Base-by-base conservation (phyloP, 2,113 vertebrate species). In the Hirundichthys speculiger region DNA sequence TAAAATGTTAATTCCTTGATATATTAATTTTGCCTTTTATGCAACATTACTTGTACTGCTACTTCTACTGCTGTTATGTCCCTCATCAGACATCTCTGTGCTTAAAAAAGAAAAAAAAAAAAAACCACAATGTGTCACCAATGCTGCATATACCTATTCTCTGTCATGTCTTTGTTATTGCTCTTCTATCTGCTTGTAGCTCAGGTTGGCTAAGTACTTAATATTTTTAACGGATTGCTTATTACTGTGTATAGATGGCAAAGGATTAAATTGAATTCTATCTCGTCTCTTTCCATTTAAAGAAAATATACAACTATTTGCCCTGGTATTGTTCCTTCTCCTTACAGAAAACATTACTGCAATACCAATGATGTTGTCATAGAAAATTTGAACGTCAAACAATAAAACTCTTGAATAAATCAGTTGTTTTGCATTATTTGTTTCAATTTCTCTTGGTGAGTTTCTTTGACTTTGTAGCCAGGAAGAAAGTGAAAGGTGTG, bases 201-300 rank as follows among this genome's bases (percentile, higher is more conserved):
- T 91, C 90, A 90, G 90, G 85, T 88, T 82, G 88, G 91, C 86
- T 84, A 93, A 95, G 93, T 94, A 93, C 94, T 95, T 93, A 90
- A 93, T 87, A 88, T 90, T 98, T 96, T 96, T 95, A 97, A 95
- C 45, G 50, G 93, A 93, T 93, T 93, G 94, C 94, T 91, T 94
- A 94, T 94, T 93, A 94, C 48, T 11, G 68, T 88, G 81, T 88
- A 80, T 86, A 91, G 86, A 88, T 77, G 73, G 68, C 69, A 74
- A 71, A 85, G 79, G 70, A 73, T 64, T 64, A 41, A 82, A 89
- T 24, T 66, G 42, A 80, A 88, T 69, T 77, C 54, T 67, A 83
- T 80, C 59, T 69, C 81, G 54, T 84, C 57, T 75, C 64, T 79
- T 79, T 83, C 75, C 86, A 83, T 85, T 63, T 74, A 55, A 88